These are phyloP conservation scores for Psittacula derbiana DNA, from an alignment of 2,797 vertebrate species.

Conservation along the genomic window DNA sequence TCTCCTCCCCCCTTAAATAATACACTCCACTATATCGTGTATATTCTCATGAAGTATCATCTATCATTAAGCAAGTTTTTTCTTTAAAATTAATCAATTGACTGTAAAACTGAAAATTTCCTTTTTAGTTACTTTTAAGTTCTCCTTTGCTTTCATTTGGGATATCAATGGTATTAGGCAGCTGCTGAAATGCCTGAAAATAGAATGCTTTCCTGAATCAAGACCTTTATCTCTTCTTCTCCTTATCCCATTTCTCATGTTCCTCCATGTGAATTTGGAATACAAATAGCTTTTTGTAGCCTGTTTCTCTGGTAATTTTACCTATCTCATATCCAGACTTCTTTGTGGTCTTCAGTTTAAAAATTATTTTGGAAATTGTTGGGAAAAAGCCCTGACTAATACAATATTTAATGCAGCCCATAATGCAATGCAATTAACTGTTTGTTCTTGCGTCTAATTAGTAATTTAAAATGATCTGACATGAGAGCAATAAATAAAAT, in stretches of 20 bases:
- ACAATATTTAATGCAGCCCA: constrained; percentile 11
- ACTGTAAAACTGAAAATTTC: neutral
- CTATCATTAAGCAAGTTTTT: neutral
- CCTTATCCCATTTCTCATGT: neutral
- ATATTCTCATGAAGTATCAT: neutral
- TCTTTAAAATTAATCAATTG: neutral
- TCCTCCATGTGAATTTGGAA: neutral
- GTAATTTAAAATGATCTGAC: constrained; percentile 49
- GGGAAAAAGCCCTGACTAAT: neutral
- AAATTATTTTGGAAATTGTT: constrained; percentile 5
- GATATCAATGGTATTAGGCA: neutral
- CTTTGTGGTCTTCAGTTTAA: constrained; percentile 35
- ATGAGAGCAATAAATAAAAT: constrained; percentile 47
- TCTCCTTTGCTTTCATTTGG: neutral
- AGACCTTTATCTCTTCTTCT: neutral
- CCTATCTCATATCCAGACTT: neutral
- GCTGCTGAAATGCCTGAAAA: neutral
- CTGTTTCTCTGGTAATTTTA: neutral
- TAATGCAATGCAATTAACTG: neutral
- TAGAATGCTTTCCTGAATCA: neutral
- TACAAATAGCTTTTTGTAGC: neutral
- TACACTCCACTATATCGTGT: neutral
- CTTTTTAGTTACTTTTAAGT: neutral
- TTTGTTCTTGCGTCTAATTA: constrained; percentile 45
- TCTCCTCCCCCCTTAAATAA: neutral